Base-by-base conservation (phyloP, 2,888 invertebrate species). In the Steinernema scapterisci region DNA sequence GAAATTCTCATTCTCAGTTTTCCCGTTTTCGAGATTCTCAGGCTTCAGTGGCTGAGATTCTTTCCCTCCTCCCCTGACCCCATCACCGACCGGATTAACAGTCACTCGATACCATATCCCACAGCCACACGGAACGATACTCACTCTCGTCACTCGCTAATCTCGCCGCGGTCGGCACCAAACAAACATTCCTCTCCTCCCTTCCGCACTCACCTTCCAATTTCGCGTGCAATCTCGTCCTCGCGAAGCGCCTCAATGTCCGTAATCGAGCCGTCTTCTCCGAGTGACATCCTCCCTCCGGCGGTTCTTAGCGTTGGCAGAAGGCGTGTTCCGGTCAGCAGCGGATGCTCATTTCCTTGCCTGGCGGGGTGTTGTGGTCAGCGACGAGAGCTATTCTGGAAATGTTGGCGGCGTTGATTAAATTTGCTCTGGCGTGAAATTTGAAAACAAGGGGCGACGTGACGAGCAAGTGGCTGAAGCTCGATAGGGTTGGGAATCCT, bases 41-140 rank as follows among this genome's bases (percentile, higher is more conserved):
- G n/a, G n/a, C n/a, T n/a, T n/a, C n/a, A n/a, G n/a, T n/a, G n/a
- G n/a, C n/a, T n/a, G n/a, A n/a, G n/a, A 44, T 13, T 44, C 45
- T 44, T 7, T 44, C 45, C 45, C 45, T 44, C 16, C 52, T 52
- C 2, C 7, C 16, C 7, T 52, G 52, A 52, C 52, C 48, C 13
- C n/a, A 48, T 3, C 45, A 38, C 9, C 48, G 48, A 23, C 11
- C 23, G 19, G 52, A 21, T 52, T 21, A 52, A 21, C 52, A 19
- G 63, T 16, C 63, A 63, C 27, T 31, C 31, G 63, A 63, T 63
- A 63, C 63, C 31, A 31, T 31, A 63, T 54, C 6, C 63, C 63
- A n/a, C n/a, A 27, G 31, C 13, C n/a, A 48, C 16, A 16, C 25
- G 13, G 52, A 63, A 63, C 31, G 63, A 31, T 16, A 19, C 63